Evolutionary conservation across 92 coral and sea anemone genomes (phyloP).

Genomic region (Parazoanthus atlanticus): DNA sequence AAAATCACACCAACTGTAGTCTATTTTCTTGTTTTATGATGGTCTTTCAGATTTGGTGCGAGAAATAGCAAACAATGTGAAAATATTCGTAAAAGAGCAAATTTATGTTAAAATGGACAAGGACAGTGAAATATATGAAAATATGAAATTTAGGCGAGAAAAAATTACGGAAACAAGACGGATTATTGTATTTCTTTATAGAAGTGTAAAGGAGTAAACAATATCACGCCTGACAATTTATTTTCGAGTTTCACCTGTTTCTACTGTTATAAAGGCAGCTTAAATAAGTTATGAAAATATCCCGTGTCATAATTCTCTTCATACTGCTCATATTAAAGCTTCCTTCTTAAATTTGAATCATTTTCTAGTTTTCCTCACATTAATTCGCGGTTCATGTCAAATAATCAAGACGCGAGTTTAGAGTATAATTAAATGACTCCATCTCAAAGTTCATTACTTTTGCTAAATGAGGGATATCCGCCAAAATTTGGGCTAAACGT

Average conservation of each 20-base stretch:
- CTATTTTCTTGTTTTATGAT: not conserved
- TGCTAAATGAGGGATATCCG: constrained; percentile 43
- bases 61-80: not conserved
- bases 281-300: not conserved
- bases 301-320: not conserved
- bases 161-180: not conserved
- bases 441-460: constrained; percentile 9
- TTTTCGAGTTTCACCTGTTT: constrained; percentile 13
- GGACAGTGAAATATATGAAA: not conserved
- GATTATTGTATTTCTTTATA: not conserved
- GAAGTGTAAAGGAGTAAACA: not conserved
- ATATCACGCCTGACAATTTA: not conserved
- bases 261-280: not conserved
- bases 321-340: constrained; percentile 20
- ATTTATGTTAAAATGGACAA: not conserved
- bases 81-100: not conserved
- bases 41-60: not conserved
- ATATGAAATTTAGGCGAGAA: not conserved
- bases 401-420: constrained; percentile 8
- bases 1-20: too few relatives aligned
- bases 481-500: constrained; percentile 1
- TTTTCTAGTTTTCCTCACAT: not conserved
- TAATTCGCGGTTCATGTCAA: constrained; percentile 39
- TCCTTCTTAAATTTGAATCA: constrained; percentile 40
- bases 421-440: constrained; percentile 33